Base-by-base conservation (phyloP, 2,888 invertebrate species). In the Ophonus ardosiacus region DNA sequence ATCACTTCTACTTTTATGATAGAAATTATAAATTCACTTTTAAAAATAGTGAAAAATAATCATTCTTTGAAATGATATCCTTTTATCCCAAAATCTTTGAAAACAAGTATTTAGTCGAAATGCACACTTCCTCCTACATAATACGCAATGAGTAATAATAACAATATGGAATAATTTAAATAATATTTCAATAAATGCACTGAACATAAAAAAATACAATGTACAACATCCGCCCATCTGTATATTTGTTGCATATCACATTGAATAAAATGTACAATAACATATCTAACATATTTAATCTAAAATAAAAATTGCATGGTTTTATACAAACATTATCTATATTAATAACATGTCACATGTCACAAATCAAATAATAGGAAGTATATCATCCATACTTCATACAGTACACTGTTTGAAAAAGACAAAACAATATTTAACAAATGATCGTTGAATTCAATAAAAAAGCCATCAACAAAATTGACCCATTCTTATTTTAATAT, bases 401-500 rank as follows among this genome's bases (percentile, higher is more conserved):
- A 18, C n/a, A n/a, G n/a, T n/a, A n/a, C n/a, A n/a, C n/a, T 74
- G 18, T 74, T 74, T 43, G 43, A 74, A 43, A 15, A 43, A 38
- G 3, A 74, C 0, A 74, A 74, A 74, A 74, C 17, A 24, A 68
- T 38, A 68, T 68, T 18, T 74, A 43, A 51, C 43, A 74, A 74
- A 17, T 21, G 40, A n/a, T 24, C n/a, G 40, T 15, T 43, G 43
- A 74, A 43, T 74, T 74, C 51, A 74, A 74, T 74, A 74, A 74
- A 74, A 74, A 74, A 74, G 71, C 15, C 40, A 74, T 74, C 71
- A 74, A 51, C 51, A 18, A 61, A 59, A 79, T 61, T 79, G 17
- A 79, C 57, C 40, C 17, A 24, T 61, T 61, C 59, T 38, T 79
- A 79, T 59, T 61, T 61, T 61, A 79, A 79, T 79, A 61, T 79